Conservation (phyloP, 2,113 vertebrate genomes). For the Equus przewalskii region DNA sequence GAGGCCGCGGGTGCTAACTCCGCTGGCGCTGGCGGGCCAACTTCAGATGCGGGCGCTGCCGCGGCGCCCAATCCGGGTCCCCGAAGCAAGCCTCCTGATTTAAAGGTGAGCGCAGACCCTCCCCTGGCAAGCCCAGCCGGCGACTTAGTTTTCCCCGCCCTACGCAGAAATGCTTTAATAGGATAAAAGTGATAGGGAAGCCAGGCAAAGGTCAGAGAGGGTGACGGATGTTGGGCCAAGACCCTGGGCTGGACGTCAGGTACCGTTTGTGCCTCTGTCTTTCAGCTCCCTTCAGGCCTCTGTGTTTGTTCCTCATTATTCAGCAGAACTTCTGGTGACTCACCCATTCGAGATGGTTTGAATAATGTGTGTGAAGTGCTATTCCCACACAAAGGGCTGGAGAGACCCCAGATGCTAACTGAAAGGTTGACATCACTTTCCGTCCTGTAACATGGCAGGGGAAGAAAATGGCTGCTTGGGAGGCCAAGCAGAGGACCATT, state of each 20-base stretch:
- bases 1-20: conserved; percentile 81
- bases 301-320: conserved; percentile 63
- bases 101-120: conserved; percentile 87
- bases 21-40: conserved; percentile 70
- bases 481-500: not conserved
- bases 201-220: conserved; percentile 56
- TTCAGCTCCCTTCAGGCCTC: conserved; percentile 64
- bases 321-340: conserved; percentile 77
- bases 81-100: conserved; percentile 90
- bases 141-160: conserved; percentile 1
- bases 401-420: conserved; percentile 64
- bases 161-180: conserved; percentile 32
- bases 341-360: conserved; percentile 66
- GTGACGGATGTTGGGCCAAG: conserved; percentile 9
- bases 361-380: conserved; percentile 73
- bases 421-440: conserved; percentile 65
- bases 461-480: not conserved
- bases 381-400: conserved; percentile 78
- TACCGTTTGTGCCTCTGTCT: conserved; percentile 45
- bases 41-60: conserved; percentile 82
- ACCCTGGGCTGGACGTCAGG: not conserved
- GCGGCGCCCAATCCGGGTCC: conserved; percentile 78
- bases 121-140: not conserved
- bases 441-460: not conserved
- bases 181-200: conserved; percentile 28